Base-by-base conservation (phyloP, 2,113 vertebrate genomes). In the Cathartes aura region DNA sequence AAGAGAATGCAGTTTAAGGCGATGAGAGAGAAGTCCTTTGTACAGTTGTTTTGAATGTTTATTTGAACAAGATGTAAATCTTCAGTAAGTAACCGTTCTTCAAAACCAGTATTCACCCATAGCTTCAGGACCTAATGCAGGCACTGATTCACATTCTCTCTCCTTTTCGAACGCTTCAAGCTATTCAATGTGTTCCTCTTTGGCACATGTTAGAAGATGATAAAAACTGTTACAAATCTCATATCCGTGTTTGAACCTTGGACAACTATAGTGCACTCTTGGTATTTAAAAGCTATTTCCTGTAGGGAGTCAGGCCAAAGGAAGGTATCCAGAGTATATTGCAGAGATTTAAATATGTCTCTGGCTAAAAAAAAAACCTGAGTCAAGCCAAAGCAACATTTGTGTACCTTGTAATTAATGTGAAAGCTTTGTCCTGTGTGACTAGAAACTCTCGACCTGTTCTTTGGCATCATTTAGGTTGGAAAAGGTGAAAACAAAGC, bases 271-370 rank as follows among this genome's bases (percentile, higher is more conserved):
- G 48, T 50, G 29, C 22, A 71, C 52, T 82, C 58, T 64, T 92
- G 93, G 76, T 91, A 92, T 89, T 96, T 95, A 71, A 92, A 93
- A 95, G 62, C 83, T 95, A 91, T 91, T 96, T 97, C 94, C 89
- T 95, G 76, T 36, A 72, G 40, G 40, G 68, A 82, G 22, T 71
- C 56, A 58, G 63, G 89, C 93, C 91, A 95, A 84, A 89, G 48
- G 56, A 95, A 82, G 36, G 43, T 90, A 83, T 95, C 68, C 84
- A 90, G 90, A 64, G 40, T 38, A 59, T 90, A 75, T 71, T 90
- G 75, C 45, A 60, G 53, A 89, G 53, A 73, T 89, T 91, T 88
- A 73, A 95, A 71, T 82, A 74, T 63, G 62, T 71, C 27, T 94
- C 14, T 83, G 68, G 58, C 76, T 89, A 59, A 87, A 56, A 59